Evolutionary conservation across 2,888 invertebrate genomes (phyloP).

Genomic region (Brachyptera risi): DNA sequence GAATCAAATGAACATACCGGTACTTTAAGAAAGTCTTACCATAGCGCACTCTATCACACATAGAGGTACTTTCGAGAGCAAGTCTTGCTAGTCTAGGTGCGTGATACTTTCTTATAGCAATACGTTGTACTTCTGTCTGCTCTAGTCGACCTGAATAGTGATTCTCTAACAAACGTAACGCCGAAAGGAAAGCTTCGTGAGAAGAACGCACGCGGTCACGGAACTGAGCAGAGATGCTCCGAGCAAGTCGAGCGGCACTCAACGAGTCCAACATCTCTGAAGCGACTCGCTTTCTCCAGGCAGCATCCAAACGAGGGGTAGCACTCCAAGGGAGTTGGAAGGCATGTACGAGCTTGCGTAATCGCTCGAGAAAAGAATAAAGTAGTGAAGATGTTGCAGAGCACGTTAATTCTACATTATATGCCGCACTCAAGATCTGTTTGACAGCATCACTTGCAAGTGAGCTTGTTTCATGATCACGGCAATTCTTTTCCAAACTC

Average conservation of each 20-base stretch:
- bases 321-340: constrained; percentile 58
- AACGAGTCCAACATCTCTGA: constrained; percentile 66
- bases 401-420: constrained; percentile 67
- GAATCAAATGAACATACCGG: too few relatives aligned
- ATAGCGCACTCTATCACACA: constrained; percentile 70
- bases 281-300: constrained; percentile 70
- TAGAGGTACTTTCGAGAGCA: constrained; percentile 77
- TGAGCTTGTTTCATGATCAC: constrained; percentile 50
- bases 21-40: constrained; percentile 46
- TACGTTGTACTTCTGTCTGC: constrained; percentile 74
- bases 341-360: constrained; percentile 60
- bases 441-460: constrained; percentile 69
- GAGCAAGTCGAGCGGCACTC: constrained; percentile 64
- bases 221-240: constrained; percentile 67
- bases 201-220: constrained; percentile 69
- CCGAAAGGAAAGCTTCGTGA: constrained; percentile 72
- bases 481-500: constrained; percentile 57
- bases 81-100: constrained; percentile 78
- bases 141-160: constrained; percentile 69
- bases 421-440: constrained; percentile 63
- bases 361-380: constrained; percentile 59
- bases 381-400: constrained; percentile 60
- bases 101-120: constrained; percentile 68
- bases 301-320: constrained; percentile 48
- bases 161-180: constrained; percentile 64